phyloP scores from a whole-genome alignment of 2,888 invertebrate genomes.

The Apodemia zela region DNA sequence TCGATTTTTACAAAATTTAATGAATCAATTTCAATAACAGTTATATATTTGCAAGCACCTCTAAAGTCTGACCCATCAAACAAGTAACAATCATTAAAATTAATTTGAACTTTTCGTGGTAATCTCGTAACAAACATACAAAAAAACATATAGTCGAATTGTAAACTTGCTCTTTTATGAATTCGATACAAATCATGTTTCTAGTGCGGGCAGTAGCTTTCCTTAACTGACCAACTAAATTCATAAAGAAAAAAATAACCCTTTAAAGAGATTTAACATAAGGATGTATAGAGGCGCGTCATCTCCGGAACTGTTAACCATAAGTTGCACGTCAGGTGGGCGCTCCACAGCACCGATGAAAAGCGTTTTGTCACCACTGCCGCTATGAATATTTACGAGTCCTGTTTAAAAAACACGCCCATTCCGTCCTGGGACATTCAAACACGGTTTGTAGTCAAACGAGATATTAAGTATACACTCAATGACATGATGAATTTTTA shows the following conservation, averaged over 20 bases:
- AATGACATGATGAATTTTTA: background rate
- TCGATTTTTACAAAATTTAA: too few relatives aligned
- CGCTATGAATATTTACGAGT: conserved; percentile 68
- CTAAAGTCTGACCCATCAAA: too few relatives aligned
- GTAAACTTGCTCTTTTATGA: too few relatives aligned
- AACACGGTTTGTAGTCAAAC: background rate
- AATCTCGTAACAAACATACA: too few relatives aligned
- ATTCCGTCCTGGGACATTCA: conserved; percentile 34
- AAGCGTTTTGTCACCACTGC: conserved; percentile 62
- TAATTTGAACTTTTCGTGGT: too few relatives aligned
- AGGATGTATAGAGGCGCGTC: conserved; percentile 41
- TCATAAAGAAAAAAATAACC: background rate
- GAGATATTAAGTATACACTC: background rate
- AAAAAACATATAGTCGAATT: too few relatives aligned
- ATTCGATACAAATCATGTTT: too few relatives aligned
- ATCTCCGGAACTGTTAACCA: conserved; percentile 44
- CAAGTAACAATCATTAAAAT: too few relatives aligned
- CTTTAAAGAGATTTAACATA: background rate
- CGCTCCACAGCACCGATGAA: conserved; percentile 46
- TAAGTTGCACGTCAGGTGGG: conserved; percentile 70
- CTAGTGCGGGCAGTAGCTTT: too few relatives aligned
- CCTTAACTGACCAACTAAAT: too few relatives aligned
- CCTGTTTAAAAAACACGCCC: conserved; percentile 46
- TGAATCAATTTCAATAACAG: too few relatives aligned
- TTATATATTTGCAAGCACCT: too few relatives aligned